A percentile compares a stretch with the other conserved stretches of the same genome.
Conservation (phyloP, 2,888 invertebrate species). For the Andrena chrysosceles region DNA sequence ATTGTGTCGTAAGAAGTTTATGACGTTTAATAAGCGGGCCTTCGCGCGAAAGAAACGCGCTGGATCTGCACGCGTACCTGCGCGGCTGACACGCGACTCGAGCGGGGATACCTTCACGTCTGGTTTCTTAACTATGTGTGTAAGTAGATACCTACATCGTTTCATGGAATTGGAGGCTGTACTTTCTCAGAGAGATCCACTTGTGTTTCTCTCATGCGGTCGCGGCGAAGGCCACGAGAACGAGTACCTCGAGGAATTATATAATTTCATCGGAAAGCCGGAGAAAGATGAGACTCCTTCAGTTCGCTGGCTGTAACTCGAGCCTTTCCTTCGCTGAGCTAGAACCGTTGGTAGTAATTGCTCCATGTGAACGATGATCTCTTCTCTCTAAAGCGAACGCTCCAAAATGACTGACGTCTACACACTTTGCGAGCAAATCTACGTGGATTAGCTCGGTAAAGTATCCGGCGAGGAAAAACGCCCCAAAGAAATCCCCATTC, state of each 20-base stretch:
- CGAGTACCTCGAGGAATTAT: too few relatives aligned
- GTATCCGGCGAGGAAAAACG: slow-evolving; percentile 12
- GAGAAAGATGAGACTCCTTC: too few relatives aligned
- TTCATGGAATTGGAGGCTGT: too few relatives aligned
- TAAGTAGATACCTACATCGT: too few relatives aligned
- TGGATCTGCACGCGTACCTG: background rate
- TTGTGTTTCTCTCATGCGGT: too few relatives aligned
- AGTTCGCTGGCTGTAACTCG: too few relatives aligned
- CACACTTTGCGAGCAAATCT: background rate
- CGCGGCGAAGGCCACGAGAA: too few relatives aligned
- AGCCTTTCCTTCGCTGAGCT: too few relatives aligned
- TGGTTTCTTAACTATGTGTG: too few relatives aligned
- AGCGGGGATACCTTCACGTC: background rate
- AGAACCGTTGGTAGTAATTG: background rate
- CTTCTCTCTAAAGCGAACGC: background rate
- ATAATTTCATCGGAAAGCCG: too few relatives aligned
- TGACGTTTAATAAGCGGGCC: slow-evolving; percentile 14
- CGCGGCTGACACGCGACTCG: background rate
- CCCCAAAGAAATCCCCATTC: slow-evolving; percentile 42
- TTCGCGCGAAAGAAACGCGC: slow-evolving; percentile 9
- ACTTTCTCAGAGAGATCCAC: too few relatives aligned
- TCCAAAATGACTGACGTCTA: background rate
- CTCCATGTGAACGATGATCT: background rate
- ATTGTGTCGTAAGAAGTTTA: slow-evolving; percentile 1
- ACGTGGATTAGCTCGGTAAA: slow-evolving; percentile 34